Base-by-base conservation (phyloP, 1,140 invertebrate genomes). In the Drosophila santomea region DNA sequence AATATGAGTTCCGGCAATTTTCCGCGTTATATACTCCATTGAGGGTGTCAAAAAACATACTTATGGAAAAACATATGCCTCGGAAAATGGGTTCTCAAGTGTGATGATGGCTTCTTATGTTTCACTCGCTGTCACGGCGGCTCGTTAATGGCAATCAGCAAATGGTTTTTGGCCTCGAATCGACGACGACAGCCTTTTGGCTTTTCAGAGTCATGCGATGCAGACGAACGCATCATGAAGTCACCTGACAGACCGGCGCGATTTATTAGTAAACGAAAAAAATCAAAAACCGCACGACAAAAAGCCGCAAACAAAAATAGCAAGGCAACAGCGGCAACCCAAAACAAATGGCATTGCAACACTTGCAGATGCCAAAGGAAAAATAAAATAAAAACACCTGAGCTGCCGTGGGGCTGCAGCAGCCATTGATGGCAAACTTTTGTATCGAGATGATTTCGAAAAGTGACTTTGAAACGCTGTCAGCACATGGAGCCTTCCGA, bases 281-380 rank as follows among this genome's bases (percentile, higher is more conserved):
- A 68, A 77, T 43, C 15, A 47, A 77, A 77, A 81, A 77, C 78
- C 78, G 47, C 72, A 81, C 73, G 73, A 75, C 78, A 72, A 68
- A 63, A 71, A 63, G 51, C 56, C 79, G 52, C 76, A 78, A 72
- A 61, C 55, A 72, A 47, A 59, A 54, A 59, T 50, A 64, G 52
- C 36, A 51, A 63, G 48, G 61, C 43, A 71, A 41, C 59, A 60
- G 17, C 50, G 32, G 43, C 61, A 72, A 59, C 43, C 68, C 43
- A 57, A 77, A 79, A 79, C 57, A 79, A 79, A 79, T 79, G 74
- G 68, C 68, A 77, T 82, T 82, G 68, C 79, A 82, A 82, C 79
- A 82, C 79, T 82, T 80, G 78, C 60, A 76, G 78, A 60, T 43
- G 55, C 50, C 48, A 67, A 80, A 60, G 17, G 61, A 45, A 69